phyloP scores from a whole-genome alignment of 1,140 invertebrate genomes.

The Drusus annulatus region DNA sequence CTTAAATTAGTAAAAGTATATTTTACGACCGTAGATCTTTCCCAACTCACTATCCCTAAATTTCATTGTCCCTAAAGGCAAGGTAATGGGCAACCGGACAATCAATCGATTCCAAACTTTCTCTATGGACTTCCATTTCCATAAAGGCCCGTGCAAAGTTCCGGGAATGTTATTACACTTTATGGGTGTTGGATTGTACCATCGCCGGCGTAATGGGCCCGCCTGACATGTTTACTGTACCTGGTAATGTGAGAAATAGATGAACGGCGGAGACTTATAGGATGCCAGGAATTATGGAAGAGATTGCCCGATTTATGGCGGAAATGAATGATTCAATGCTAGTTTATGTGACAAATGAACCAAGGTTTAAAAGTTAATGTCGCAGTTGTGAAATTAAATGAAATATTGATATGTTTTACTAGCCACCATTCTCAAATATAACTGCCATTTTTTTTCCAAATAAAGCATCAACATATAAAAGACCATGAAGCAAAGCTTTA shows the following conservation, averaged over 20 bases:
- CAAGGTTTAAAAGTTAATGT: neutral
- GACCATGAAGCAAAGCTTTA: no score
- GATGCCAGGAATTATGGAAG: neutral
- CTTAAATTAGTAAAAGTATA: no score
- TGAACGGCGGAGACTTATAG: neutral
- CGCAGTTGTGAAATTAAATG: neutral
- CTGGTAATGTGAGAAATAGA: slow-evolving; percentile 10
- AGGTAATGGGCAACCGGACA: slow-evolving; percentile 1
- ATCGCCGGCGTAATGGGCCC: neutral
- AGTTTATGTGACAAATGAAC: neutral
- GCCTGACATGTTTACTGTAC: slow-evolving; percentile 13
- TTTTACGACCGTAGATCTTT: no score
- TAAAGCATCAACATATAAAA: no score
- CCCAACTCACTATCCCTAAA: neutral
- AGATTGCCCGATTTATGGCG: neutral
- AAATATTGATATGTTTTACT: neutral
- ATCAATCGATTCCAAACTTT: neutral
- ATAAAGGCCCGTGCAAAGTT: neutral
- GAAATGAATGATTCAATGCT: neutral
- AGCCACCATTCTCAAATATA: no score
- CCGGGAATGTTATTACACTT: neutral
- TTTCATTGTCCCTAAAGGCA: neutral
- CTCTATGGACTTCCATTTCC: neutral
- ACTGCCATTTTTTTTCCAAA: no score
- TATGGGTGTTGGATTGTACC: neutral